These are phyloP conservation scores for Micromesistius poutassou DNA, from an alignment of 2,797 vertebrate species.

Conservation along the genomic window DNA sequence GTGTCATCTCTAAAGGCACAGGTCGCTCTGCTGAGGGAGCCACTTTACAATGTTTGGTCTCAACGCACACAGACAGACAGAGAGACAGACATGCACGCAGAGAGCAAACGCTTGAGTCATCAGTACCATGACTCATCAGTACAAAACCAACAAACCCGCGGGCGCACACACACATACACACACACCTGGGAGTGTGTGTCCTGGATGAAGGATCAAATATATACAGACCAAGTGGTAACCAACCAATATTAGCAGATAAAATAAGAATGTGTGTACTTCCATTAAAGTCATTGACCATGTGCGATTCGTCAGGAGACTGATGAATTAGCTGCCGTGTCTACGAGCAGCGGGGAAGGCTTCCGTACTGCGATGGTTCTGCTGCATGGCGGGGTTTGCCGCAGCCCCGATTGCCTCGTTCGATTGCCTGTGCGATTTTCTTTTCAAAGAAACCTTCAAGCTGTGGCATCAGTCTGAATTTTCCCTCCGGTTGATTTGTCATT, in stretches of 20 bases:
- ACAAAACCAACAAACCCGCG: not conserved
- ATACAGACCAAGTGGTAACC: not conserved
- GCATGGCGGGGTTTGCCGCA: not conserved
- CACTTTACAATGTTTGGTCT: slow-evolving; percentile 23
- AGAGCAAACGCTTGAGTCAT: not conserved
- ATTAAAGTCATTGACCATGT: not conserved
- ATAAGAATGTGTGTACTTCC: not conserved
- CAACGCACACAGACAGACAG: not conserved
- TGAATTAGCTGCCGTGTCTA: not conserved
- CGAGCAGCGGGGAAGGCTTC: not conserved
- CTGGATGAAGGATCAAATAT: not conserved
- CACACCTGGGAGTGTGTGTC: not conserved
- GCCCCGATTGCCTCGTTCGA: not conserved
- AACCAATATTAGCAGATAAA: not conserved
- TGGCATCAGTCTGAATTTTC: not conserved
- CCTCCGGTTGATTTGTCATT: not conserved
- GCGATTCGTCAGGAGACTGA: not conserved
- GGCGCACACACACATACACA: not conserved
- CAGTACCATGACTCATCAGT: not conserved
- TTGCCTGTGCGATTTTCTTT: not conserved
- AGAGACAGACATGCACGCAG: not conserved
- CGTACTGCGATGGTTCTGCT: not conserved
- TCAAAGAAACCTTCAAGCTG: not conserved
- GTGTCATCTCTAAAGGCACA: slow-evolving; percentile 57
- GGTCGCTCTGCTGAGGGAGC: slow-evolving; percentile 48